A percentile compares a stretch with the other conserved stretches of the same genome.
These are phyloP conservation scores for Neolamprologus toae DNA, from an alignment of 2,113 vertebrate species.

Conservation along the genomic window DNA sequence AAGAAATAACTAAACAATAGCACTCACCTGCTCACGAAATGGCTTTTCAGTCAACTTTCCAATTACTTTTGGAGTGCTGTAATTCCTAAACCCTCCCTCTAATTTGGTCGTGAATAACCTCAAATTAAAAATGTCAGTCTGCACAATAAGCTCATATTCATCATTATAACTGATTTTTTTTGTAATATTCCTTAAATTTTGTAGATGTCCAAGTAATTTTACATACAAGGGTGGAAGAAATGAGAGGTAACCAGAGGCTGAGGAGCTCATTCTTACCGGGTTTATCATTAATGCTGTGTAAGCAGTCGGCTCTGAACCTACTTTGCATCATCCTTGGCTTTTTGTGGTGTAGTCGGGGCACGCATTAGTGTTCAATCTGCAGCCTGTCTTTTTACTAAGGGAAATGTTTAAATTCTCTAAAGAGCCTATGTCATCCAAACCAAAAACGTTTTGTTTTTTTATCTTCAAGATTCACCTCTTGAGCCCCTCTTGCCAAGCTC, in stretches of 20 bases:
- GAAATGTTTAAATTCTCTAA: background rate
- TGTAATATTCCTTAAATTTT: background rate
- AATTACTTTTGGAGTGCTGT: background rate
- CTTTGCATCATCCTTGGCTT: background rate
- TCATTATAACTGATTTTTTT: background rate
- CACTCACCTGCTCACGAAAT: background rate
- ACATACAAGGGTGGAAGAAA: background rate
- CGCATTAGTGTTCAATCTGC: background rate
- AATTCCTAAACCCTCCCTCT: background rate
- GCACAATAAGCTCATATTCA: background rate
- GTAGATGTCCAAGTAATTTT: background rate
- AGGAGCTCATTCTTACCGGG: background rate
- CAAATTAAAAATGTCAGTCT: background rate
- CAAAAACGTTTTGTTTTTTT: background rate
- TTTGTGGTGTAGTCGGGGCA: background rate
- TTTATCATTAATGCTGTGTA: background rate
- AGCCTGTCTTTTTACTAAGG: background rate
- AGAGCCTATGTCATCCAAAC: background rate
- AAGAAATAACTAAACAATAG: background rate
- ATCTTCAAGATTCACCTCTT: background rate
- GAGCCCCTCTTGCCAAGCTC: background rate
- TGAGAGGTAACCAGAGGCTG: background rate
- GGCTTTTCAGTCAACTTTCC: background rate
- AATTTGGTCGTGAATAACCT: background rate
- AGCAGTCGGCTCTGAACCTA: background rate